Base-by-base conservation (phyloP, 1,140 invertebrate species). In the Drosophila arizonae region DNA sequence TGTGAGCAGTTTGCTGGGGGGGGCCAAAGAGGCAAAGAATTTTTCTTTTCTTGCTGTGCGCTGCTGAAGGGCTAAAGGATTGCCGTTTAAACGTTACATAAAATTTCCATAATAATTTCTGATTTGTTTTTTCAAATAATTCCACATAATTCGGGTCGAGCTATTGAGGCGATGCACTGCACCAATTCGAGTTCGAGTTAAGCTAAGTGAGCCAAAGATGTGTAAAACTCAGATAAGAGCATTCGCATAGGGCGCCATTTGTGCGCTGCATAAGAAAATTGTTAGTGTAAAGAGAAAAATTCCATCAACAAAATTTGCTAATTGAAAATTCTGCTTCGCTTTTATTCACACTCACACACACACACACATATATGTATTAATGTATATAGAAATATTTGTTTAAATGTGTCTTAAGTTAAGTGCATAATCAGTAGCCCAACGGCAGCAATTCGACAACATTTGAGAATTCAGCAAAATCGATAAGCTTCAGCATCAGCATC, bases 391-490 rank as follows among this genome's bases (percentile, higher is more conserved):
- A 13, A 43, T 13, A 43, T 46, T 50, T 50, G 45, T 39, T 67
- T 21, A 28, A 68, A 51, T 68, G 41, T 45, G 60, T 56, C n/a
- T 26, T 55, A 24, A 41, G 46, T 71, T 51, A 30, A 63, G 52
- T 63, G 54, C n/a, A 30, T 54, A 61, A 62, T 62, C 28, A 9
- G 46, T 33, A 51, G 21, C 17, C 21, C 13, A 24, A 36, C 15
- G 30, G 30, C 30, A 48, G 60, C 17, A 56, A 71, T 71, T 70
- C 67, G 67, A 63, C 58, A 70, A 71, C 45, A 71, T 63, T 63
- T 50, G n/a, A 28, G 39, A 15, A 63, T 70, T 56, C 51, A 21
- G 58, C 62, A 86, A 86, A 86, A 86, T 86, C 81, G 72, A 86
- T 86, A 85, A 65, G 39, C 77, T 72, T 75, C 79, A 81, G 76